These are phyloP conservation scores for Dolichopus griseipennis DNA, from an alignment of 2,888 invertebrate genomes.

Conservation along the genomic window DNA sequence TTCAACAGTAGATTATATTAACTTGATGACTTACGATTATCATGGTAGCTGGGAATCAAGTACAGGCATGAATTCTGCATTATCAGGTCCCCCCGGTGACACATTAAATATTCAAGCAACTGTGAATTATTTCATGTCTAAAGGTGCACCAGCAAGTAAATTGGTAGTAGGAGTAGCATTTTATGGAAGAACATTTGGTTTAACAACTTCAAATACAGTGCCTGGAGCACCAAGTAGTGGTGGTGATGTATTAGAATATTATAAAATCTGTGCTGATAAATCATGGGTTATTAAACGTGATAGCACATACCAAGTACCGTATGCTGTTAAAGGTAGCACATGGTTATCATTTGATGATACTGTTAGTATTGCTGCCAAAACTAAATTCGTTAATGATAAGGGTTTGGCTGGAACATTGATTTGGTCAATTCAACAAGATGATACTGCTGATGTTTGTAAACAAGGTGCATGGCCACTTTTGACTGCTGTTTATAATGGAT, in stretches of 20 bases:
- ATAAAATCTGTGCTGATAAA: constrained; percentile 36
- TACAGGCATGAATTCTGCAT: constrained; percentile 47
- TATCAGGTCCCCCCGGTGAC: constrained; percentile 29
- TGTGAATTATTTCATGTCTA: constrained; percentile 37
- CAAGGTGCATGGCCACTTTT: not conserved
- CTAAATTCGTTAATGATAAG: constrained; percentile 64
- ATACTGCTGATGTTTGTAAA: constrained; percentile 34
- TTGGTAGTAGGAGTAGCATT: constrained; percentile 40
- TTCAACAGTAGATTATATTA: constrained; percentile 40
- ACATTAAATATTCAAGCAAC: constrained; percentile 25
- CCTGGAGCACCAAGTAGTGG: constrained; percentile 44
- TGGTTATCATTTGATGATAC: constrained; percentile 89
- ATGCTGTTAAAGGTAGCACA: constrained; percentile 67
- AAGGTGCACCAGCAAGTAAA: constrained; percentile 38
- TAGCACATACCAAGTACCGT: constrained; percentile 45
- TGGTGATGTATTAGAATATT: constrained; percentile 45
- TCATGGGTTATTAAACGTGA: not conserved
- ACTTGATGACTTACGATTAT: constrained; percentile 51
- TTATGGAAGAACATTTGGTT: constrained; percentile 41
- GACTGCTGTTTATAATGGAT: constrained; percentile 1
- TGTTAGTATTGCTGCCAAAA: constrained; percentile 65
- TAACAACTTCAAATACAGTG: constrained; percentile 35
- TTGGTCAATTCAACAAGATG: constrained; percentile 75
- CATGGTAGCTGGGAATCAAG: constrained; percentile 47
- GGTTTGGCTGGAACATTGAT: constrained; percentile 73